phyloP scores from a whole-genome alignment of 2,797 vertebrate genomes.

The Geotrypetes seraphini region DNA sequence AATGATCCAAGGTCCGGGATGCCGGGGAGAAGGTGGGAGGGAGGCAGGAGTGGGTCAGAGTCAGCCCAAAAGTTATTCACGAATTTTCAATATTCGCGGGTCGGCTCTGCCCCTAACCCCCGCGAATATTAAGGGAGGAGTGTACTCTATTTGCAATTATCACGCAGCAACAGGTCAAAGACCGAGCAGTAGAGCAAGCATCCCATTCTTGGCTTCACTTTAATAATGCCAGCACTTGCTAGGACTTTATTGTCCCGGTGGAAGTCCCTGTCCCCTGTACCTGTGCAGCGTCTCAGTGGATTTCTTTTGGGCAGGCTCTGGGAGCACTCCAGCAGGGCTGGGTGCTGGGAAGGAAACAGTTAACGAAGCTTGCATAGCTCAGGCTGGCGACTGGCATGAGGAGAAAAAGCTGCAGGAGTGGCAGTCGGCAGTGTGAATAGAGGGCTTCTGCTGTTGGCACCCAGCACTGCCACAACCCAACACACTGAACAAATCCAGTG shows the following conservation, averaged over 20 bases:
- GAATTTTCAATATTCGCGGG: too few species aligned
- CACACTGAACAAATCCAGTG: background rate
- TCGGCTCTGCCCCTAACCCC: too few species aligned
- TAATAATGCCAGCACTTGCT: background rate
- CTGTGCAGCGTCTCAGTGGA: constrained; percentile 23
- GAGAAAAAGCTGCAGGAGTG: constrained; percentile 49
- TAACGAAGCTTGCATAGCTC: constrained; percentile 4
- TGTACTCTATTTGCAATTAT: too few species aligned
- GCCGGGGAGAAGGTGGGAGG: too few species aligned
- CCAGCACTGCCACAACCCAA: constrained; percentile 2
- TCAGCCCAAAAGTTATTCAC: too few species aligned
- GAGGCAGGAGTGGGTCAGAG: too few species aligned
- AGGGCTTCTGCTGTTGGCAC: constrained; percentile 41
- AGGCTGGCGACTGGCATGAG: constrained; percentile 27
- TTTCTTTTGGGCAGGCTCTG: too few species aligned
- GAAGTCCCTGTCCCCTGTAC: constrained; percentile 2
- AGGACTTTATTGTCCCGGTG: background rate
- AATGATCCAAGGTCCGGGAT: too few species aligned
- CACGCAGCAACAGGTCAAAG: too few species aligned
- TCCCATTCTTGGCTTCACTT: background rate
- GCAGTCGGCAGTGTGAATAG: constrained; percentile 43
- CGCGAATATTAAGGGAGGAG: too few species aligned
- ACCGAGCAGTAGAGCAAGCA: too few species aligned
- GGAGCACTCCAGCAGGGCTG: background rate
- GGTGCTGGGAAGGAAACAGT: background rate